These are phyloP conservation scores for Spodoptera litura DNA, from an alignment of 1,140 invertebrate species.

Conservation along the genomic window DNA sequence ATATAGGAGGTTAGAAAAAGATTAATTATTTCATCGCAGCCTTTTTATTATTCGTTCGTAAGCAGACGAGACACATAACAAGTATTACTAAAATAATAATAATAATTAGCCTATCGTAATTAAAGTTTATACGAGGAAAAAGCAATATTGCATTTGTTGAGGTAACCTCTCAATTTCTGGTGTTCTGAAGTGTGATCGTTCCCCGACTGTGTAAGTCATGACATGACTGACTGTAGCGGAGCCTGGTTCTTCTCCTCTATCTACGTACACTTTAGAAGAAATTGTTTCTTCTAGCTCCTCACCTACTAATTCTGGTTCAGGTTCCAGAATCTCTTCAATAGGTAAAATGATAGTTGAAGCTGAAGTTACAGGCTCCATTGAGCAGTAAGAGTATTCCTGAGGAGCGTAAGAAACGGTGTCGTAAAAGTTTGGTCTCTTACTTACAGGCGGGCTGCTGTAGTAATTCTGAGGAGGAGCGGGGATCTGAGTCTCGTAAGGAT, in stretches of 20 bases:
- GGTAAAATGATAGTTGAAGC: conserved; percentile 55
- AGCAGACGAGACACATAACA: too few relatives aligned
- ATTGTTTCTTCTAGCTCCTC: conserved; percentile 79
- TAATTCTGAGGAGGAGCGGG: conserved; percentile 58
- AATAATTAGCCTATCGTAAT: conserved; percentile 19
- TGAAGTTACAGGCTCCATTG: conserved; percentile 60
- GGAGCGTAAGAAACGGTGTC: conserved; percentile 65
- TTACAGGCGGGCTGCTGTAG: conserved; percentile 55
- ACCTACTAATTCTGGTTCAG: conserved; percentile 71
- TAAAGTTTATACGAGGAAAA: conserved; percentile 70
- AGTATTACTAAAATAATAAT: conserved; percentile 24
- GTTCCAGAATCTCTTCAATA: conserved; percentile 58
- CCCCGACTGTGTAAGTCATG: conserved; percentile 76
- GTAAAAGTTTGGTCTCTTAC: conserved; percentile 68
- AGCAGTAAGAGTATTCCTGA: conserved; percentile 66
- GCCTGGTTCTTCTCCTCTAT: conserved; percentile 71
- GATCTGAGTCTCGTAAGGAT: conserved; percentile 68
- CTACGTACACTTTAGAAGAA: conserved; percentile 71
- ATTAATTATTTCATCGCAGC: not conserved
- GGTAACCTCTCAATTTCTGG: conserved; percentile 76
- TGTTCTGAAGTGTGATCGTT: conserved; percentile 75
- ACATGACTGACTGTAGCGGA: conserved; percentile 75
- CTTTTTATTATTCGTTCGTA: conserved; percentile 1
- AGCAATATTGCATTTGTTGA: conserved; percentile 81
- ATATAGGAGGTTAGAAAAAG: too few relatives aligned